Percentiles rank a stretch among this genome's conserved stretches.
Evolutionary conservation across 1,140 invertebrate species (phyloP).

Genomic region (Drosophila biarmipes): DNA sequence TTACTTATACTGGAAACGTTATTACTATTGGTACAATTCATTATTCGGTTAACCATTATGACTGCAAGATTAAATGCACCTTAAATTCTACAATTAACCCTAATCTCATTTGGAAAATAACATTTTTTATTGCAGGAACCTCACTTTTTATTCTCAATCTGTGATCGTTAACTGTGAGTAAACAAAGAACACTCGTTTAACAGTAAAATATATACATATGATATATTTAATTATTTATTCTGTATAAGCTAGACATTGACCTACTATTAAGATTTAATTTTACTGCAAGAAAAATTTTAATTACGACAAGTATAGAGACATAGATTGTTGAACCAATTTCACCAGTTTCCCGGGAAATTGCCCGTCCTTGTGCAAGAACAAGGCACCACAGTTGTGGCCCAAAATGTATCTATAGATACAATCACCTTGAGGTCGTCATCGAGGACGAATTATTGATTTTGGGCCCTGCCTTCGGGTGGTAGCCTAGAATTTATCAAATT

Average conservation of each 20-base stretch:
- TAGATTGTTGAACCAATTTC: constrained; percentile 9
- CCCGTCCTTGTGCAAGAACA: constrained; percentile 14
- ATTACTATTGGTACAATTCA: background rate
- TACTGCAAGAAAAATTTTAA: background rate
- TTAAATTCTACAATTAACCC: background rate
- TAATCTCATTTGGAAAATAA: background rate
- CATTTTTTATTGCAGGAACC: constrained; percentile 10
- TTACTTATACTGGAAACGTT: too few relatives aligned
- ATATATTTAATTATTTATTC: background rate
- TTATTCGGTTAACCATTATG: background rate
- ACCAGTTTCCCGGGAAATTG: constrained; percentile 6
- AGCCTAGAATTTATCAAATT: constrained; percentile 35
- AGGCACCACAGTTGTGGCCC: constrained; percentile 6
- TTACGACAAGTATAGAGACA: background rate
- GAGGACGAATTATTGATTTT: constrained; percentile 68
- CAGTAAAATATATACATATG: background rate
- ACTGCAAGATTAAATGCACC: background rate
- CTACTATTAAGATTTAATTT: constrained; percentile 1
- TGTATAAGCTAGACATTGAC: constrained; percentile 9
- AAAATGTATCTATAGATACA: constrained; percentile 28
- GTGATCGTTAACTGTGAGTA: constrained; percentile 40
- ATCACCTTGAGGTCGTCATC: constrained; percentile 49
- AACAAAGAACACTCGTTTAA: constrained; percentile 1
- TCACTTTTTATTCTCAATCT: background rate
- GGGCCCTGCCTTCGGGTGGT: constrained; percentile 3